These are phyloP conservation scores for Platyrinchus mystaceus DNA, from an alignment of 2,797 vertebrate species.

Conservation along the genomic window DNA sequence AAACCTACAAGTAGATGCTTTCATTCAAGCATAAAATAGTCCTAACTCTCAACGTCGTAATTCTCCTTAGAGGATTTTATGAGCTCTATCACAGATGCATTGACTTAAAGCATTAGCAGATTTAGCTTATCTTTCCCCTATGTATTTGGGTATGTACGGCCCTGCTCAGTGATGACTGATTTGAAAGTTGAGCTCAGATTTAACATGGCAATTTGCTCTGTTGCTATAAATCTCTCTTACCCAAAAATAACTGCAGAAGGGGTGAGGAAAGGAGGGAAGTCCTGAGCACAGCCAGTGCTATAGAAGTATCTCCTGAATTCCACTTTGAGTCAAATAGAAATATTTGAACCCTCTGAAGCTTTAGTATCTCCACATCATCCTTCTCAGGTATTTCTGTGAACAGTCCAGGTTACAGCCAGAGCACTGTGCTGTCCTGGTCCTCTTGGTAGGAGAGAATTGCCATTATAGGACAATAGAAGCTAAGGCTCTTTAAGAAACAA, in stretches of 20 bases:
- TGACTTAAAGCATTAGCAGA: constrained; percentile 24
- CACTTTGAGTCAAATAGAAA: not conserved
- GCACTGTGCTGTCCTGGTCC: accelerated
- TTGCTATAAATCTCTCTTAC: not conserved
- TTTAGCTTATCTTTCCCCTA: constrained; percentile 6
- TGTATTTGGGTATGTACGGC: not conserved
- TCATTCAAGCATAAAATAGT: constrained; percentile 12
- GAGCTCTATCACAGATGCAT: constrained; percentile 15
- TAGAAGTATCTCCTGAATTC: not conserved
- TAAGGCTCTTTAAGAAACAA: not conserved
- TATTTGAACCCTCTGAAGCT: not conserved
- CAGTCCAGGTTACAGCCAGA: not conserved
- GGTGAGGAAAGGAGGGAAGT: not conserved
- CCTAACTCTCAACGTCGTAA: not conserved
- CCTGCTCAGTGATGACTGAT: not conserved
- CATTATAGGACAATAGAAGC: not conserved
- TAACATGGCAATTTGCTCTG: not conserved
- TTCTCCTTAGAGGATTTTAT: constrained; percentile 34
- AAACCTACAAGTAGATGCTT: not conserved
- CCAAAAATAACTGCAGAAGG: not conserved
- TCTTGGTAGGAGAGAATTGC: not conserved
- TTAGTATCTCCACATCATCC: not conserved
- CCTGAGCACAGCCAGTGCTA: not conserved
- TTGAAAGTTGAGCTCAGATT: constrained; percentile 15
- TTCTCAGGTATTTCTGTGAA: not conserved